Percentiles rank a stretch among this genome's conserved stretches.
Evolutionary conservation across 2,113 vertebrate species (phyloP).

Genomic region (Rhizomys pruinosus): DNA sequence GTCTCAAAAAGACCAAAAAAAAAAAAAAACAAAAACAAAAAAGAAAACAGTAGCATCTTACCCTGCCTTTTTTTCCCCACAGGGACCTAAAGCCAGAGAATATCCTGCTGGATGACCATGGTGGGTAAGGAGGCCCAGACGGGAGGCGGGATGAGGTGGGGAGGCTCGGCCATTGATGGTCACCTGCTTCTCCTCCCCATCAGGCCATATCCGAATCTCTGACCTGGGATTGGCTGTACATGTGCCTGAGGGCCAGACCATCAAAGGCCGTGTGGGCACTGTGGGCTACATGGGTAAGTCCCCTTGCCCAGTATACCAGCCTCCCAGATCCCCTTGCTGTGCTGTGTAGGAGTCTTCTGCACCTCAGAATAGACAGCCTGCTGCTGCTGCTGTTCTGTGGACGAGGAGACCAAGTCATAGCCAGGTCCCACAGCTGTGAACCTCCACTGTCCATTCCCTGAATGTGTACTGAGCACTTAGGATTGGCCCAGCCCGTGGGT

Average conservation of each 20-base stretch:
- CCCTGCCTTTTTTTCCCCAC: slow-evolving; percentile 46
- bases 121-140: slow-evolving; percentile 85
- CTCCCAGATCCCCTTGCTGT: neutral
- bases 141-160: neutral
- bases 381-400: neutral
- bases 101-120: slow-evolving; percentile 96
- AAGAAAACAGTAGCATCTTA: neutral
- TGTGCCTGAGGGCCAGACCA: slow-evolving; percentile 94
- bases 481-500: neutral
- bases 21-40: too few relatives aligned
- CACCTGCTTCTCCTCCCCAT: neutral
- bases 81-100: slow-evolving; percentile 99
- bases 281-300: slow-evolving; percentile 99
- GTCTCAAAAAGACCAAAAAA: too few relatives aligned
- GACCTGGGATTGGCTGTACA: slow-evolving; percentile 96
- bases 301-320: neutral
- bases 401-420: neutral
- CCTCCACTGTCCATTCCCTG: neutral
- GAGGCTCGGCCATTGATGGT: neutral
- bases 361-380: neutral
- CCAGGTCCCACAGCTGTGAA: neutral
- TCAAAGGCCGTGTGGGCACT: slow-evolving; percentile 97
- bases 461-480: neutral
- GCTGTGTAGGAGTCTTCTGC: neutral
- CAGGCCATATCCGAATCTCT: slow-evolving; percentile 98